Conservation (phyloP, 2,888 invertebrate genomes). For the Zaprionus lineosus region DNA sequence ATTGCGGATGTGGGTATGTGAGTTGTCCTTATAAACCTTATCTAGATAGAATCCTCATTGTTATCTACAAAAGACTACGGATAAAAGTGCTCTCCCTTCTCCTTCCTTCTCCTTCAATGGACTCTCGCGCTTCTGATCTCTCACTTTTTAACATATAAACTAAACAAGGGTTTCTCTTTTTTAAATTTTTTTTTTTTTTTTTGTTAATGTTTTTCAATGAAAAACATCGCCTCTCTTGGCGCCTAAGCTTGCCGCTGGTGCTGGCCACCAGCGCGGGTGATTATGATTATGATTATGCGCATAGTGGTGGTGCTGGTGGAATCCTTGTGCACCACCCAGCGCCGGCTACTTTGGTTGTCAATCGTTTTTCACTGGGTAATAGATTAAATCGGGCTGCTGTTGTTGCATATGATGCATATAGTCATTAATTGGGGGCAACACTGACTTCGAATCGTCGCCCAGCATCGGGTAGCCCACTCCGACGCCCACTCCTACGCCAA, state of each 20-base stretch:
- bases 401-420: conserved; percentile 82
- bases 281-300: conserved; percentile 64
- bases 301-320: conserved; percentile 41
- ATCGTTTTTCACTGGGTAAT: conserved; percentile 82
- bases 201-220: conserved; percentile 67
- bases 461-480: conserved; percentile 72
- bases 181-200: conserved; percentile 8
- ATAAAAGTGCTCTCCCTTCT: conserved; percentile 1
- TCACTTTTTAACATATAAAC: conserved; percentile 9
- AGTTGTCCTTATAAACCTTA: conserved; percentile 29
- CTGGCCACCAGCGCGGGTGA: conserved; percentile 67
- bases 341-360: conserved; percentile 80
- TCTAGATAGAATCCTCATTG: conserved; percentile 47
- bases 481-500: conserved; percentile 63
- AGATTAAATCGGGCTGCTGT: conserved; percentile 80
- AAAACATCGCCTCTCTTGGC: conserved; percentile 80
- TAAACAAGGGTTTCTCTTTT: conserved; percentile 38
- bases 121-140: conserved; percentile 2
- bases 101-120: conserved; percentile 7
- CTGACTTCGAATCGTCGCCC: conserved; percentile 79
- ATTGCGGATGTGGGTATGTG: too few species aligned
- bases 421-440: conserved; percentile 81
- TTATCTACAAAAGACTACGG: conserved; percentile 41
- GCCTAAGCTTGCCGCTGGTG: conserved; percentile 66
- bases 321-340: conserved; percentile 44